A percentile compares a stretch with the other conserved stretches of the same genome.
Conservation (phyloP, 2,113 vertebrate genomes). For the Lynx canadensis region DNA sequence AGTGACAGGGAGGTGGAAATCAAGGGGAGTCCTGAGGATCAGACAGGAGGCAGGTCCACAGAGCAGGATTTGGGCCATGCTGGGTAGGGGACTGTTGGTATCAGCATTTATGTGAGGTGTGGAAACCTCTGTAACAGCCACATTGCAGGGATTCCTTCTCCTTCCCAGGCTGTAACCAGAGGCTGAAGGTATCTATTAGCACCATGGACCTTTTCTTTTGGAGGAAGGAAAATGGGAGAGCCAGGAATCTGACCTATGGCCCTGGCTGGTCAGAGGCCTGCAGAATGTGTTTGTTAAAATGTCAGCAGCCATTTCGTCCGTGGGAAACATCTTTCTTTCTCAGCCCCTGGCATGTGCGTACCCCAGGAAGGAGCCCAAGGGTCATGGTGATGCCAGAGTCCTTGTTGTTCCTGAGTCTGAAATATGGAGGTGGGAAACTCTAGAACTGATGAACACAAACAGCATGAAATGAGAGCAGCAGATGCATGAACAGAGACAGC, state of each 20-base stretch:
- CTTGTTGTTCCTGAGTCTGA: background rate
- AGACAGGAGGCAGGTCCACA: background rate
- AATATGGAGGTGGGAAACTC: background rate
- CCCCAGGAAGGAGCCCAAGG: constrained; percentile 62
- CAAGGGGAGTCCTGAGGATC: background rate
- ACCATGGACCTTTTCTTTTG: background rate
- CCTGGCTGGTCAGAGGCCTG: constrained; percentile 46
- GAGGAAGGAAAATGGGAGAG: constrained; percentile 25
- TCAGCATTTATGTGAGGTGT: background rate
- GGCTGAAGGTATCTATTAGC: background rate
- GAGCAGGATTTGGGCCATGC: background rate
- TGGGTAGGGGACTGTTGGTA: rapidly evolving
- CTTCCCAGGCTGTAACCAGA: constrained; percentile 18
- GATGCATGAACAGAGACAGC: background rate
- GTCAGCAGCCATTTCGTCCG: constrained; percentile 16
- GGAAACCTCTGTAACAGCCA: background rate
- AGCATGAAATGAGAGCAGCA: background rate
- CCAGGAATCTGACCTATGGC: constrained; percentile 72
- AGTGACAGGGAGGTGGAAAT: background rate
- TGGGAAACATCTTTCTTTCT: constrained; percentile 69
- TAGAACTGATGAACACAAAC: background rate
- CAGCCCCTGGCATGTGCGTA: constrained; percentile 32
- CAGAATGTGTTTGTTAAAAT: constrained; percentile 62
- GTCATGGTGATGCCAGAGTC: constrained; percentile 25
- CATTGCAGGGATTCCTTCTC: background rate